Evolutionary conservation across 1,140 invertebrate genomes (phyloP).

Genomic region (Rhyzopertha dominica): DNA sequence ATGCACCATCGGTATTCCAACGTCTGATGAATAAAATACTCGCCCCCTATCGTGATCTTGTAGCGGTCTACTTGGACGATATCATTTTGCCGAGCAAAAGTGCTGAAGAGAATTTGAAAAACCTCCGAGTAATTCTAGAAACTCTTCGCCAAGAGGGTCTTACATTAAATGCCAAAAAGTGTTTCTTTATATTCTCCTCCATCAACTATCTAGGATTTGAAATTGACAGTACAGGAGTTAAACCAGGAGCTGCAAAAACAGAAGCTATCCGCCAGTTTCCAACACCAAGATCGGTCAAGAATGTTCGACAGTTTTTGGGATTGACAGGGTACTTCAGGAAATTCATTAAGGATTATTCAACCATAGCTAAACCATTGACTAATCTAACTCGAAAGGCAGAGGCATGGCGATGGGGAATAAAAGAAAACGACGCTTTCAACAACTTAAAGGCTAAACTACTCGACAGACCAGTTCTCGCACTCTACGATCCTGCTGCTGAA

Average conservation of each 20-base stretch:
- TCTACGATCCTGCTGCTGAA: too few relatives aligned
- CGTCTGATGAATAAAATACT: slow-evolving; percentile 24
- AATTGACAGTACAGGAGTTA: slow-evolving; percentile 21
- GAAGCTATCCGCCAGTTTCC: slow-evolving; percentile 28
- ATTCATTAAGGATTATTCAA: slow-evolving; percentile 21
- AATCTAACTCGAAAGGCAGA: slow-evolving; percentile 16
- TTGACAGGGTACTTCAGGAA: slow-evolving; percentile 29
- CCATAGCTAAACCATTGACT: slow-evolving; percentile 23
- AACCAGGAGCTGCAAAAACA: slow-evolving; percentile 23
- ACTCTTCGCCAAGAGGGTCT: slow-evolving; percentile 4
- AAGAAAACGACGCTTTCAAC: slow-evolving; percentile 15
- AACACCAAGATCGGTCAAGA: slow-evolving; percentile 12
- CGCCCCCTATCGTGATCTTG: too few relatives aligned
- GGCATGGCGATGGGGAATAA: slow-evolving; percentile 11
- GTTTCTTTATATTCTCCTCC: slow-evolving; percentile 8
- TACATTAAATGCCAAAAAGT: slow-evolving; percentile 12
- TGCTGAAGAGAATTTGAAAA: slow-evolving; percentile 7
- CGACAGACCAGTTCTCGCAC: too few relatives aligned
- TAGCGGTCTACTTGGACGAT: slow-evolving; percentile 16
- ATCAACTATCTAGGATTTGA: slow-evolving; percentile 31
- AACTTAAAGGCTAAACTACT: slow-evolving; percentile 12
- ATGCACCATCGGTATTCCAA: slow-evolving; percentile 21
- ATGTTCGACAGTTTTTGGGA: slow-evolving; percentile 28
- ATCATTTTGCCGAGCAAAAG: neutral
- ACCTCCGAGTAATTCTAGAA: slow-evolving; percentile 17